Evolutionary conservation across 2,797 vertebrate genomes (phyloP).

Genomic region (Chelon labrosus): DNA sequence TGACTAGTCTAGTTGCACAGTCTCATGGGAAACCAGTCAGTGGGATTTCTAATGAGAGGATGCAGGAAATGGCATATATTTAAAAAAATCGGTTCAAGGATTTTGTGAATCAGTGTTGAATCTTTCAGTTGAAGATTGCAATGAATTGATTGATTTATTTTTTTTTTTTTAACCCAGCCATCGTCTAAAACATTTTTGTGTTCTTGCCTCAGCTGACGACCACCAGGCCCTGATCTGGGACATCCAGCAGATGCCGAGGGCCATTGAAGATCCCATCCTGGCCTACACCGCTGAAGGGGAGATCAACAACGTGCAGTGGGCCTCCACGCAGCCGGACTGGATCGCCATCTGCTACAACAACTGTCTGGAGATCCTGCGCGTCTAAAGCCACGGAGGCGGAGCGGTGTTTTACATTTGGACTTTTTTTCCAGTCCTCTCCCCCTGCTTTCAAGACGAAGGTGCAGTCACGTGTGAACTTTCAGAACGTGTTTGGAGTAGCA

Average conservation of each 20-base stretch:
- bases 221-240: slow-evolving; percentile 99
- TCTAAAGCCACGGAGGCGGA: slow-evolving; percentile 80
- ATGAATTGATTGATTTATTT: no score
- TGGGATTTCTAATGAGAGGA: no score
- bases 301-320: slow-evolving; percentile 99
- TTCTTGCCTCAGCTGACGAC: slow-evolving; percentile 89
- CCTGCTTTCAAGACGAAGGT: slow-evolving; percentile 36
- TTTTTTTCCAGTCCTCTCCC: slow-evolving; percentile 51
- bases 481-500: slow-evolving; percentile 48
- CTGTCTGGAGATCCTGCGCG: slow-evolving; percentile 98
- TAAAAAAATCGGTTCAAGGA: no score
- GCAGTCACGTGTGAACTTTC: slow-evolving; percentile 60
- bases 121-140: no score
- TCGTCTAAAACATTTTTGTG: not conserved
- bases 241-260: slow-evolving; percentile 99
- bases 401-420: slow-evolving; percentile 56
- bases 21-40: no score
- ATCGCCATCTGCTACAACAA: slow-evolving; percentile 99
- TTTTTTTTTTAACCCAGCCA: not conserved
- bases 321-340: slow-evolving; percentile 99
- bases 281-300: slow-evolving; percentile 98
- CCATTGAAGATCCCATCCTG: slow-evolving; percentile 98
- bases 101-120: no score
- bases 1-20: no score
- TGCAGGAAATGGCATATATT: no score